phyloP scores from a whole-genome alignment of 1,140 invertebrate genomes.

The Steinernema khuongi region DNA sequence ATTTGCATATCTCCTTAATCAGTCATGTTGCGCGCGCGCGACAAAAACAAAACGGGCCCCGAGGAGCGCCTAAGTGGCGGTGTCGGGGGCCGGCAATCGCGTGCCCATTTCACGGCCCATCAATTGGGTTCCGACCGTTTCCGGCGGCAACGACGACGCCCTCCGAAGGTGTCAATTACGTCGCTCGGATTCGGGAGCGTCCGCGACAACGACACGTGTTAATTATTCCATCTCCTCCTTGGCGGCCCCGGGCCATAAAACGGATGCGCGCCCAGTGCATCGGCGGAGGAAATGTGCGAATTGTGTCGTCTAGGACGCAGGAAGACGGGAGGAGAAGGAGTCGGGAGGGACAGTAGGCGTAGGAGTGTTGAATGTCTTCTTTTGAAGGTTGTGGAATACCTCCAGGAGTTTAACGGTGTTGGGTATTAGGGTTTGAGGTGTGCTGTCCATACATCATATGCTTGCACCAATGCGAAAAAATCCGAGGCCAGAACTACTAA shows the following conservation, averaged over 20 bases:
- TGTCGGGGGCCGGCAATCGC: background rate
- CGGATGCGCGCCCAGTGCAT: conserved; percentile 10
- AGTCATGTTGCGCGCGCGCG: background rate
- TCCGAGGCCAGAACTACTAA: too few relatives aligned
- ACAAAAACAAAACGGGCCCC: background rate
- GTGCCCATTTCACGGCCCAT: conserved; percentile 5
- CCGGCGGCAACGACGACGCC: background rate
- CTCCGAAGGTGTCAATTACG: conserved; percentile 9
- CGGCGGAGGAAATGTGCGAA: background rate
- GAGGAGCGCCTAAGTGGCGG: background rate
- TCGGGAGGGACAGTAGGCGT: background rate
- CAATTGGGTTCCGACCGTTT: conserved; percentile 13
- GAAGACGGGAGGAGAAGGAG: background rate
- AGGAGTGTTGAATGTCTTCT: too few relatives aligned
- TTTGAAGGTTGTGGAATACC: too few relatives aligned
- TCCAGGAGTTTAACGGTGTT: too few relatives aligned
- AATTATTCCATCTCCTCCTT: conserved; percentile 5
- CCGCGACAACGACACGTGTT: conserved; percentile 9
- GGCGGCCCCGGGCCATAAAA: conserved; percentile 5
- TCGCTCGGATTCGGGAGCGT: background rate
- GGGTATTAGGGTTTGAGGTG: too few relatives aligned
- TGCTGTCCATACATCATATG: too few relatives aligned
- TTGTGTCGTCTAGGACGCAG: conserved; percentile 1
- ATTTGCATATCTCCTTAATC: background rate
- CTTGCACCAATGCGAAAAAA: too few relatives aligned